These are phyloP conservation scores for Andrena flavipes DNA, from an alignment of 2,888 invertebrate genomes.

Conservation along the genomic window DNA sequence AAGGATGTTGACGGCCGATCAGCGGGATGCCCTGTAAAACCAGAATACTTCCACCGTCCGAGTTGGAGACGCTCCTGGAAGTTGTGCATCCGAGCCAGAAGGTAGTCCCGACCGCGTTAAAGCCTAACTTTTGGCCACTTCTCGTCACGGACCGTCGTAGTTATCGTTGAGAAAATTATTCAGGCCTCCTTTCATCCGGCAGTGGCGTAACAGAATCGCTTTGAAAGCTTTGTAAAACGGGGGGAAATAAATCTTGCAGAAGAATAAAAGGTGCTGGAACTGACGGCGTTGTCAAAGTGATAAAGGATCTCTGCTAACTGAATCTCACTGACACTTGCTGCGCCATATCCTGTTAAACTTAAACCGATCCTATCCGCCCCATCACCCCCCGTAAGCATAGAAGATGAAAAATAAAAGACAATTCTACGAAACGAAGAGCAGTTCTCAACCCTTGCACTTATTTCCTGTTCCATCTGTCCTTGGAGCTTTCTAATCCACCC, in stretches of 20 bases:
- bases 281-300: too few relatives aligned
- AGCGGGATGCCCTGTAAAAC: constrained; percentile 57
- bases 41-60: constrained; percentile 37
- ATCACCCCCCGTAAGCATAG: too few relatives aligned
- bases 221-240: not conserved
- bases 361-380: too few relatives aligned
- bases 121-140: constrained; percentile 69
- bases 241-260: constrained; percentile 9
- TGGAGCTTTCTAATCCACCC: too few relatives aligned
- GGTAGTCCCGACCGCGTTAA: constrained; percentile 56
- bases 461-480: too few relatives aligned
- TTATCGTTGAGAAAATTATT: constrained; percentile 60
- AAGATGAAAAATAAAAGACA: too few relatives aligned
- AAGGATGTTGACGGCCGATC: constrained; percentile 63
- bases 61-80: constrained; percentile 50
- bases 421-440: too few relatives aligned
- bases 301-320: not conserved
- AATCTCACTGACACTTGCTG: too few relatives aligned
- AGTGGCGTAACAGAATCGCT: constrained; percentile 47
- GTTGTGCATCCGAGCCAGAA: constrained; percentile 39
- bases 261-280: not conserved
- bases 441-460: too few relatives aligned
- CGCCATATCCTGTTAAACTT: too few relatives aligned
- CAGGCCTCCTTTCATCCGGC: constrained; percentile 33
- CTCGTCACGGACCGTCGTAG: constrained; percentile 64